Evolutionary conservation across 2,113 vertebrate species (phyloP), one percentile per base, ranked within the genome.

Genomic region (Arenaria interpres): DNA sequence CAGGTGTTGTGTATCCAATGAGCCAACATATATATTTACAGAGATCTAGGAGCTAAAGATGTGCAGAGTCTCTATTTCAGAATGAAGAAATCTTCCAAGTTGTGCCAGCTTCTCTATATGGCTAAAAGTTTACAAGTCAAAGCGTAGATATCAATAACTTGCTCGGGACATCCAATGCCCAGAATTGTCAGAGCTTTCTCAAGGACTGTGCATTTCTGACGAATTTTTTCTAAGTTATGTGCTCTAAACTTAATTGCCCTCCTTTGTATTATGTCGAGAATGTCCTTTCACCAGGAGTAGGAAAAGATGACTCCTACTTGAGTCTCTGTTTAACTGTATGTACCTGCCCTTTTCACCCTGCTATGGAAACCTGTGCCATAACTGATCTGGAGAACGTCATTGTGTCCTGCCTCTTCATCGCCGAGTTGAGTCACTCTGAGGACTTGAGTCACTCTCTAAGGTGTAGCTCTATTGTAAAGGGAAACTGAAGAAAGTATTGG

Each of bases 291-390:
- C 11, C 41, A 46, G 33, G 7, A 83, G 27, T 7, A 92, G 69
- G 56, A 85, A 56, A 76, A 79, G 53, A 62, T 85, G 41, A 43
- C 48, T 69, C 12, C 24, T 33, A 0, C 39, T 71, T 66, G 39
- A 41, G 33, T 41, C 30, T 60, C 25, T 1, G 0, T 46, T 6
- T 80, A 50, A 35, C 39, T 68, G 20, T 67, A 21, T 0, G 0
- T 76, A 15, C 4, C 0, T 90, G 62, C 30, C 66, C 48, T 95
- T 72, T 89, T 69, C 74, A 90, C 82, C 74, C 48, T 85, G 30
- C 66, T 59, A 0, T 90, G 71, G 57, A 93, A 94, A 85, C 53
- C 30, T 75, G 23, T 64, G 68, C 48, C 21, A 1, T 68, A 68
- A 51, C 53, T 75, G 24, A 59, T 54, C 4, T 46, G 66, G 25